Evolutionary conservation across 2,113 vertebrate genomes (phyloP).

Genomic region (Esox niger): DNA sequence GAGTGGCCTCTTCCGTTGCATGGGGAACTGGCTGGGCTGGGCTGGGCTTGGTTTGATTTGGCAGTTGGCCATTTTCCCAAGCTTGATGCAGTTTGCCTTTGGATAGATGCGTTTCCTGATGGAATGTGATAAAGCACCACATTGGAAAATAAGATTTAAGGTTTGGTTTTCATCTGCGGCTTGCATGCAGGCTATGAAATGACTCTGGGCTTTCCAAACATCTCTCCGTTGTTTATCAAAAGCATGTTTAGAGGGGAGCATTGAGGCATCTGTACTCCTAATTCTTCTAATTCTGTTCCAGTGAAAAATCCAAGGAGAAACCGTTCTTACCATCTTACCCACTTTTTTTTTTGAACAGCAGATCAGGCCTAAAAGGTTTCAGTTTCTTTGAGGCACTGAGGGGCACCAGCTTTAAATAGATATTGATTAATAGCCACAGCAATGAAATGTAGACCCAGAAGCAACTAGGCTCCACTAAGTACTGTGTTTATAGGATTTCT

Average conservation of each 20-base stretch:
- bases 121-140: not conserved
- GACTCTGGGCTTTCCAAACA: slow-evolving; percentile 17
- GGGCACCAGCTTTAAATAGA: slow-evolving; percentile 55
- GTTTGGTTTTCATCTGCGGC: not conserved
- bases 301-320: slow-evolving; percentile 15
- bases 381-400: slow-evolving; percentile 49
- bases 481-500: slow-evolving; percentile 43
- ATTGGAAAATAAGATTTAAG: slow-evolving; percentile 28
- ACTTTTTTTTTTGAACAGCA: slow-evolving; percentile 3
- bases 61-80: slow-evolving; percentile 27
- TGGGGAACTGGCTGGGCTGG: slow-evolving; percentile 15
- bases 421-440: slow-evolving; percentile 59
- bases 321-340: slow-evolving; percentile 10
- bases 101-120: too few species aligned
- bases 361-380: slow-evolving; percentile 45
- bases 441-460: slow-evolving; percentile 44
- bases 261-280: not conserved
- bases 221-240: not conserved
- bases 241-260: not conserved
- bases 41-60: slow-evolving; percentile 24
- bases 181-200: slow-evolving; percentile 53
- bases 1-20: slow-evolving; percentile 14
- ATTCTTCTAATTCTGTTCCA: not conserved
- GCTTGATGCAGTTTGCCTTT: slow-evolving; percentile 32
- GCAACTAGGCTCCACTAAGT: slow-evolving; percentile 37